A percentile compares a stretch with the other conserved stretches of the same genome.
Evolutionary conservation across 2,113 vertebrate species (phyloP).

Genomic region (Nesoenas mayeri): DNA sequence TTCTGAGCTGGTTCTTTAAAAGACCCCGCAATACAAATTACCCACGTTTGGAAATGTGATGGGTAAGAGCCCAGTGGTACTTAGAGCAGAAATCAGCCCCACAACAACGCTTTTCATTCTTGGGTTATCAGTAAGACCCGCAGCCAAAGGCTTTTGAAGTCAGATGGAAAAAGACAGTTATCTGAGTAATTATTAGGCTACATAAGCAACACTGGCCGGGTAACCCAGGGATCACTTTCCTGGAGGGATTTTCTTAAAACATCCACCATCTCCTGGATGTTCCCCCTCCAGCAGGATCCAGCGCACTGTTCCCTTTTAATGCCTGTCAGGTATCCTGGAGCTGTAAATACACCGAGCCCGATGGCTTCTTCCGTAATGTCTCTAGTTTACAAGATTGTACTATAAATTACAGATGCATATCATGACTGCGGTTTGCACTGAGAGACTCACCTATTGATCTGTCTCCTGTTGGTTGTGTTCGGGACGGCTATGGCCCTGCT

Average conservation of each 20-base stretch:
- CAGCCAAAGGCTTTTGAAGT: not conserved
- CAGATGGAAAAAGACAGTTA: not conserved
- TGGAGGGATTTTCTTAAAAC: not conserved
- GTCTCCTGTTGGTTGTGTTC: not conserved
- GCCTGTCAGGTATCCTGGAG: not conserved
- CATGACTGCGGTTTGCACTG: not conserved
- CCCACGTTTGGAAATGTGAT: not conserved
- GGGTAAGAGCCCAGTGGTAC: not conserved
- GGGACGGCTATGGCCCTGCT: not conserved
- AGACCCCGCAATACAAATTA: not conserved
- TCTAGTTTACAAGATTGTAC: not conserved
- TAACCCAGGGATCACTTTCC: not conserved
- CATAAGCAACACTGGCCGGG: not conserved
- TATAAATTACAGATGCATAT: not conserved
- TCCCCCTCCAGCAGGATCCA: not conserved
- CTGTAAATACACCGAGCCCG: not conserved
- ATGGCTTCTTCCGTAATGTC: not conserved
- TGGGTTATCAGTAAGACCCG: not conserved
- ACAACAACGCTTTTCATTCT: not conserved
- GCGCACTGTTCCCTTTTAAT: not conserved
- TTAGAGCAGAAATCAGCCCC: not conserved
- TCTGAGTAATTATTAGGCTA: not conserved
- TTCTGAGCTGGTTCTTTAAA: not conserved
- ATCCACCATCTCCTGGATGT: rapidly evolving
- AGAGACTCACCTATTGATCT: not conserved